These are phyloP conservation scores for Ictalurus furcatus DNA, from an alignment of 2,113 vertebrate genomes.

Conservation along the genomic window DNA sequence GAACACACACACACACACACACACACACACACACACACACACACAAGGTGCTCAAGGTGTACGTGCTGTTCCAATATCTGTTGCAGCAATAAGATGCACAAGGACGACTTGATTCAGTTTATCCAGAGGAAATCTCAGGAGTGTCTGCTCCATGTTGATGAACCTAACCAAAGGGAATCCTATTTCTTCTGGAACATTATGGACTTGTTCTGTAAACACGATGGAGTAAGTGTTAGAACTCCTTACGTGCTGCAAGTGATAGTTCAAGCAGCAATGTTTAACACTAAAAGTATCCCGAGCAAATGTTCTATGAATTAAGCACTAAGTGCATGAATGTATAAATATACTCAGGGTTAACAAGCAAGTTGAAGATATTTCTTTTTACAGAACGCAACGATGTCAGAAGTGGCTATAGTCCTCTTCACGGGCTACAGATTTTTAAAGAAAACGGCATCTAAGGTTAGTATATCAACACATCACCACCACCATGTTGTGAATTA, in stretches of 20 bases:
- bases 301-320: background rate
- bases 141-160: background rate
- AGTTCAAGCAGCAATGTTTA: background rate
- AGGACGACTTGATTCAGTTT: background rate
- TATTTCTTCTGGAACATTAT: constrained; percentile 6
- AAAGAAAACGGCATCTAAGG: background rate
- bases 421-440: background rate
- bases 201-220: background rate
- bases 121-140: background rate
- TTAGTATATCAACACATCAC: background rate
- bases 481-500: background rate
- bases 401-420: background rate
- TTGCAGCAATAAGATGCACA: background rate
- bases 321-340: background rate
- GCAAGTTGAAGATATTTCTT: background rate
- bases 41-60: background rate
- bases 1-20: too few species aligned
- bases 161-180: background rate
- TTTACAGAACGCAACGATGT: background rate
- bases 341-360: background rate
- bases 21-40: too few species aligned
- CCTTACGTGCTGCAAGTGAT: background rate
- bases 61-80: background rate
- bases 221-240: background rate
- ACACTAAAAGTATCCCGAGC: too few species aligned